These are phyloP conservation scores for Octopus bimaculoides DNA, from an alignment of 1,140 invertebrate genomes.

Conservation along the genomic window DNA sequence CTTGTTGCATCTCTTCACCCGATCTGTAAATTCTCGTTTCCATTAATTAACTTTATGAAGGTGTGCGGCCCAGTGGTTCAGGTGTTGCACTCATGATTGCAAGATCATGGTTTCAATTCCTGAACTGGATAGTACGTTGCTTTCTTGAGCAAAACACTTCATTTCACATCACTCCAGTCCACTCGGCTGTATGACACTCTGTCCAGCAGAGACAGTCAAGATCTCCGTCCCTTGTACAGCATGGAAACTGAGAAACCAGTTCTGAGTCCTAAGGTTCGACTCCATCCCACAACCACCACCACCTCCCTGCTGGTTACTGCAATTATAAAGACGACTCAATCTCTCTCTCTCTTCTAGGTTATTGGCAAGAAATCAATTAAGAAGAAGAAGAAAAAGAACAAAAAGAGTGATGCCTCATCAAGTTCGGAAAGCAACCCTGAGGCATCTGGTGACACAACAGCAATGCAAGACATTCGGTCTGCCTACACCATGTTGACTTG, in stretches of 20 bases:
- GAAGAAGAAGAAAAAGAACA: background rate
- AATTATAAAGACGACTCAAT: background rate
- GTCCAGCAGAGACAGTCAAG: background rate
- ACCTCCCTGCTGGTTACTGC: background rate
- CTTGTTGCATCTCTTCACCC: background rate
- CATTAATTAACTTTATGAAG: too few relatives aligned
- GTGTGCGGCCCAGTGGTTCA: too few relatives aligned
- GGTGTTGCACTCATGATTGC: too few relatives aligned
- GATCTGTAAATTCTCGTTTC: too few relatives aligned
- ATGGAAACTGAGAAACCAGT: background rate
- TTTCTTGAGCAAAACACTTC: too few relatives aligned
- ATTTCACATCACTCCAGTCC: too few relatives aligned
- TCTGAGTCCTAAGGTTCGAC: background rate
- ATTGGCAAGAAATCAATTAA: background rate
- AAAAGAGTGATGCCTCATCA: background rate
- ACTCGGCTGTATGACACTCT: background rate
- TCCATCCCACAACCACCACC: background rate
- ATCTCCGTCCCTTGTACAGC: background rate
- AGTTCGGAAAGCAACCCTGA: background rate
- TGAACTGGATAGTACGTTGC: too few relatives aligned
- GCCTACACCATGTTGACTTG: background rate
- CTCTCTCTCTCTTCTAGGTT: background rate
- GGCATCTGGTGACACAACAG: background rate
- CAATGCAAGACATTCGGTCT: background rate
- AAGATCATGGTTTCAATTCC: too few relatives aligned